Percentiles rank a stretch among this genome's conserved stretches.
Evolutionary conservation across 2,113 vertebrate species (phyloP).

Genomic region (Empidonax alnorum): DNA sequence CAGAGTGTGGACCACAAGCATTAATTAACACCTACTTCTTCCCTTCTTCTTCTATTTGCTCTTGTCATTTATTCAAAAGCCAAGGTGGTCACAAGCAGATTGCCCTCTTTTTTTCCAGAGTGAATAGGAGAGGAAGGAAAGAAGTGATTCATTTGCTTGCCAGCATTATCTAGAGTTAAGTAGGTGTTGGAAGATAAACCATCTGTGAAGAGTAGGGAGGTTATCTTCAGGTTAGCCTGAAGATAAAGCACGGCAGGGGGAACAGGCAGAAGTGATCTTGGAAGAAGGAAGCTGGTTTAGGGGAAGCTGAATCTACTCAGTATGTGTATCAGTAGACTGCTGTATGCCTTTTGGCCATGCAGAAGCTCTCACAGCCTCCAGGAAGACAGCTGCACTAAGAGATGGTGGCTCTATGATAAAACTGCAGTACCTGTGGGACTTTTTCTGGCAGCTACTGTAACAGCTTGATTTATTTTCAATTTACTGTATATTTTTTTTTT

Average conservation of each 20-base stretch:
- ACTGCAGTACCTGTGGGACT: neutral
- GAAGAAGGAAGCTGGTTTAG: neutral
- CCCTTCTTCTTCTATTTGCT: too few species aligned
- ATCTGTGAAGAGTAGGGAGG: neutral
- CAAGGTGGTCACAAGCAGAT: too few species aligned
- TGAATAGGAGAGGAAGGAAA: neutral
- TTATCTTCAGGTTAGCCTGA: neutral
- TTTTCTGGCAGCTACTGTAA: neutral
- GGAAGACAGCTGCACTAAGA: neutral
- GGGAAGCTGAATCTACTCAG: neutral
- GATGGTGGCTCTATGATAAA: neutral
- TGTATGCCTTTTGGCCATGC: neutral
- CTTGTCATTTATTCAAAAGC: too few species aligned
- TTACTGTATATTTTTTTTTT: neutral
- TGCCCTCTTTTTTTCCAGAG: neutral
- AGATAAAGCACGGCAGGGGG: fast-evolving
- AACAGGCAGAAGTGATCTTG: neutral
- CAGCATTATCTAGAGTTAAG: neutral
- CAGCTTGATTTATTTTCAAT: neutral
- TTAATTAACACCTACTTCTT: too few species aligned
- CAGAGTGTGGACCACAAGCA: neutral
- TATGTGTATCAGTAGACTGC: neutral
- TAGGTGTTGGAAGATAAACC: neutral
- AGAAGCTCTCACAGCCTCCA: neutral
- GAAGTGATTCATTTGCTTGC: neutral